phyloP scores from a whole-genome alignment of 2,113 vertebrate genomes.

The Probosciger aterrimus region DNA sequence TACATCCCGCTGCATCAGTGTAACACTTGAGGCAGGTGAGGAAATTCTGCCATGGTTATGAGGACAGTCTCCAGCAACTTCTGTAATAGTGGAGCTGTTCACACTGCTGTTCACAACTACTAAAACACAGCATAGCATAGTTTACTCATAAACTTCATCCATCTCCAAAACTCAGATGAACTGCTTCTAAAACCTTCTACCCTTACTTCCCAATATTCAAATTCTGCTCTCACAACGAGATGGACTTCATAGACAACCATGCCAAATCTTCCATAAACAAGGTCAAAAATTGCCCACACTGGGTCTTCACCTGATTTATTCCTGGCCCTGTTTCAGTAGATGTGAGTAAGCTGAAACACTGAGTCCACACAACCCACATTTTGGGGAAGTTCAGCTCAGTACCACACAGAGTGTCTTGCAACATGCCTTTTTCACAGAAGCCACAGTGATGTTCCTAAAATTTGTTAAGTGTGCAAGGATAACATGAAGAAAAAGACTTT shows the following conservation, averaged over 20 bases:
- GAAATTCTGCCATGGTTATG: not conserved
- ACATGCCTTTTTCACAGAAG: not conserved
- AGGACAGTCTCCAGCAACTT: not conserved
- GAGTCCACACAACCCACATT: not conserved
- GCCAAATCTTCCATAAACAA: not conserved
- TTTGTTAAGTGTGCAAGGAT: not conserved
- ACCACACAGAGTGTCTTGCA: not conserved
- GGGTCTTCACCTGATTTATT: not conserved
- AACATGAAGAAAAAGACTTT: not conserved
- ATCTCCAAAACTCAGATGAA: not conserved
- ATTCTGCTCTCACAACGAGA: not conserved
- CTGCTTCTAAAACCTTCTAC: not conserved
- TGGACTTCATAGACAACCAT: not conserved
- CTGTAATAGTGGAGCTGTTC: not conserved
- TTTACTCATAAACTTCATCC: not conserved
- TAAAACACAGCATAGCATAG: not conserved
- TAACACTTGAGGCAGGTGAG: not conserved
- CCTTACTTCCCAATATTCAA: not conserved
- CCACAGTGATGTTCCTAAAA: not conserved
- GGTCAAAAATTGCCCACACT: not conserved
- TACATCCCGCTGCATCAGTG: not conserved
- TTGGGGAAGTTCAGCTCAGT: not conserved
- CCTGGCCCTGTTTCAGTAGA: not conserved
- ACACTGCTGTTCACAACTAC: not conserved
- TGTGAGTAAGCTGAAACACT: not conserved